Conservation (phyloP, 2,888 invertebrate species). For the Lingula anatina region DNA sequence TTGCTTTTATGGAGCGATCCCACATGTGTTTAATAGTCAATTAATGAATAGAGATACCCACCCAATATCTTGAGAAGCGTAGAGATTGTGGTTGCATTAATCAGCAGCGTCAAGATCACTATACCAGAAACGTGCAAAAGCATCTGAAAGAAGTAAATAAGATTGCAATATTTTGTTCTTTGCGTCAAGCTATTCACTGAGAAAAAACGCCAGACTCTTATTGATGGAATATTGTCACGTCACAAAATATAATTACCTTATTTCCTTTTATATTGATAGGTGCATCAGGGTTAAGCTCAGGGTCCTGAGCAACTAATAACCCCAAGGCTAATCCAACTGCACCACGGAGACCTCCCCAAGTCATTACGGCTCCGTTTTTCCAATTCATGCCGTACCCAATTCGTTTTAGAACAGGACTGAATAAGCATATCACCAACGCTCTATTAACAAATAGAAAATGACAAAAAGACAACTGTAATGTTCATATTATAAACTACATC, state of each 20-base stretch:
- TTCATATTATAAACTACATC: background rate
- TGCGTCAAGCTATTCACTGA: too few species aligned
- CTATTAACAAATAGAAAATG: conserved; percentile 23
- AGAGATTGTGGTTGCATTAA: conserved; percentile 60
- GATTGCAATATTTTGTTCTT: too few species aligned
- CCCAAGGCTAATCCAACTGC: conserved; percentile 60
- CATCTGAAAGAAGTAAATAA: conserved; percentile 30
- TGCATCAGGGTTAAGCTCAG: too few species aligned
- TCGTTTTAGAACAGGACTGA: conserved; percentile 57
- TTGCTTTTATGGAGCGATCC: too few species aligned
- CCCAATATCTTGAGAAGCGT: conserved; percentile 58
- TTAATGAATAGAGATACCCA: conserved; percentile 38
- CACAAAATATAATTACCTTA: conserved; percentile 7
- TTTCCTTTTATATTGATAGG: too few species aligned
- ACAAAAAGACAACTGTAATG: background rate
- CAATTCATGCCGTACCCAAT: conserved; percentile 61
- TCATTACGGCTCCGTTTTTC: conserved; percentile 59
- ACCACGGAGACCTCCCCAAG: conserved; percentile 63
- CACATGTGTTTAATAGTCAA: too few species aligned
- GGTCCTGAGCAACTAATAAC: conserved; percentile 55
- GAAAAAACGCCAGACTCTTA: too few species aligned
- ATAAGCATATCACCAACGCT: conserved; percentile 54
- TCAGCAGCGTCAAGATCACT: conserved; percentile 58
- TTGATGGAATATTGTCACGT: background rate
- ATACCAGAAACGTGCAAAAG: conserved; percentile 60